phyloP scores from a whole-genome alignment of 1,140 invertebrate species.

The Mycetomoellerius zeteki region DNA sequence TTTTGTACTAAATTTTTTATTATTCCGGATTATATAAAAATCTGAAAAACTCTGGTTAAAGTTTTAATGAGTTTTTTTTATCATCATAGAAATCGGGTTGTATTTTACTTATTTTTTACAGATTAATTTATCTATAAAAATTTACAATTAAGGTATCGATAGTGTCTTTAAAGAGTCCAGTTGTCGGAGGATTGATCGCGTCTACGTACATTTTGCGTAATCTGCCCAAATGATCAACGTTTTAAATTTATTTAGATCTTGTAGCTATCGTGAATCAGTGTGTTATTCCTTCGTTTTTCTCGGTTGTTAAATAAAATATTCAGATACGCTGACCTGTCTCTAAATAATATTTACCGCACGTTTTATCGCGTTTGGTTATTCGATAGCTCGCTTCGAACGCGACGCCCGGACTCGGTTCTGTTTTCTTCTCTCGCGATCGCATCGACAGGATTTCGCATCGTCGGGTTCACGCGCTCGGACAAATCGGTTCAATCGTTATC shows the following conservation, averaged over 20 bases:
- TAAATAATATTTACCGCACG: conserved; percentile 23
- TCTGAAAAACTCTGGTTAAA: no score
- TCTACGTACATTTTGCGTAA: not conserved
- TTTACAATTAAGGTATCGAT: no score
- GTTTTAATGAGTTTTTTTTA: no score
- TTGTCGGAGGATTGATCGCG: no score
- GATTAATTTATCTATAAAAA: no score
- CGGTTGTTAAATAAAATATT: conserved; percentile 6
- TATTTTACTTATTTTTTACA: no score
- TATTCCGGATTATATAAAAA: no score
- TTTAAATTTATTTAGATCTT: not conserved
- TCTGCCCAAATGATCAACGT: not conserved
- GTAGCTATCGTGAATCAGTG: not conserved
- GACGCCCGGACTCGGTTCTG: not conserved
- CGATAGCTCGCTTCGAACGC: conserved; percentile 5
- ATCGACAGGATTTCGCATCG: conserved; percentile 22
- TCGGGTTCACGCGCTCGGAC: conserved; percentile 46
- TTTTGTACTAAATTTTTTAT: no score
- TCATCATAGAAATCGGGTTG: no score
- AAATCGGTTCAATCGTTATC: conserved; percentile 68
- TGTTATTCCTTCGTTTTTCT: not conserved
- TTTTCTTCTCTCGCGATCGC: conserved; percentile 19
- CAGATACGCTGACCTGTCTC: not conserved
- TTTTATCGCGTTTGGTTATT: conserved; percentile 14
- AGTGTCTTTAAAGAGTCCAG: no score